Base-by-base conservation (phyloP, 2,113 vertebrate genomes). In the Ornithorhynchus anatinus region DNA sequence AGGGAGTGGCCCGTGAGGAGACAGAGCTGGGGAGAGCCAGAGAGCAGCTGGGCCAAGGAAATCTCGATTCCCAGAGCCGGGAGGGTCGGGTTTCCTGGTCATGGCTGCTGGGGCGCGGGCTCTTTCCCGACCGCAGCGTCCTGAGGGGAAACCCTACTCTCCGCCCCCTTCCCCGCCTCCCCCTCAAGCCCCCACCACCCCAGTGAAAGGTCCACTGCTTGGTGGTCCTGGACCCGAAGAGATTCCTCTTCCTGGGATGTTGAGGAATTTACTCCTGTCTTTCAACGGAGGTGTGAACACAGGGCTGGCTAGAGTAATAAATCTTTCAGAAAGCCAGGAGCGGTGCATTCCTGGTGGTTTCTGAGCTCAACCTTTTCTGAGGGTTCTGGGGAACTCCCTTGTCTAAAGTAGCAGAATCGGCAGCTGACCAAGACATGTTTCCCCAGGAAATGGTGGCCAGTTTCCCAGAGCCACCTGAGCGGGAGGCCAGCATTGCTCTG, bases 241-340 rank as follows among this genome's bases (percentile, higher is more conserved):
- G 0, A 39, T 56, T 63, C 61, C 59, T 38, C 36, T 47, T 22
- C 23, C 68, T 66, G 2, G 5, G 48, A 52, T 33, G 63, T 45
- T 37, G 23, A 69, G 67, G 52, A 54, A 51, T 69, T 86, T 75
- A 25, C 71, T 79, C 77, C 60, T 71, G 52, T 86, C 82, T 80
- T 85, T 86, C 69, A 80, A 1, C 59, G 70, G 61, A 87, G 70
- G 75, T 72, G 67, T 57, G 75, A 82, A 68, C 64, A 42, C 69
- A 38, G 59, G 61, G 62, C 69, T 35, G 40, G 64, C 40, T 40
- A 32, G 54, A 51, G 71, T 50, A 74, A 82, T 79, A 72, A 71
- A 74, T 84, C 84, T 72, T 37, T 35, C 31, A 16, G 63, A 23
- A 39, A 82, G 80, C 52, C 72, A 79, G 58, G 43, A 54, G 75